Base-by-base conservation (phyloP, 2,113 vertebrate species). In the Gracilinanus agilis region DNA sequence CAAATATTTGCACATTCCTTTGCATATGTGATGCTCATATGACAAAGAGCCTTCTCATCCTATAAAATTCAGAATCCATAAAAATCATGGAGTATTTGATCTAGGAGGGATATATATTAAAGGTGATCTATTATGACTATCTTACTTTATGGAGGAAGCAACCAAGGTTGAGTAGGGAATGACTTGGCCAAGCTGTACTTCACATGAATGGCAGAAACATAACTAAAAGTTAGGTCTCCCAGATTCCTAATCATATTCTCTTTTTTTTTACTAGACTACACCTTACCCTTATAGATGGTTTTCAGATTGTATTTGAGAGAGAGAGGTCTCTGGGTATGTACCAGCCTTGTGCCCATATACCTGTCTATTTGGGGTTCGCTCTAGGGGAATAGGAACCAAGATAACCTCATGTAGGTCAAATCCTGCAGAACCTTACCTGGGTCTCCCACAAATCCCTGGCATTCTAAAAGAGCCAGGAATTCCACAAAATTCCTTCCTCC, bases 141-240 rank as follows among this genome's bases (percentile, higher is more conserved):
- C 12, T 55, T 53, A 92, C 10, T 89, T 54, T 21, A 90, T 55
- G 61, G 58, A 75, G 12, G 55, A 90, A 24, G 3, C 55, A 89
- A 61, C 90, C 27, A 40, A 91, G 89, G 44, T 34, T 40, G 25
- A 27, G 12, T 3, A 9, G 3, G 16, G 34, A 67, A 53, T 44
- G 24, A 55, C 4, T 24, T 11, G 27, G 40, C 29, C 29, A 25
- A 0, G 24, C 23, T 3, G 23, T 12, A 55, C 1, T 5, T 21
- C 9, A 1, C 9, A 2, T n/a, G 10, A 16, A 24, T 4, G 8
- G 0, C 0, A 0, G 27, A 27, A 25, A 34, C 29, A 19, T 27
- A 44, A 75, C 13, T 21, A 34, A 75, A 12, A 29, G 0, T 0
- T 8, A 40, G 88, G 53, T 34, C 2, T n/a, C 54, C 21, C n/a